Evolutionary conservation across 2,888 invertebrate genomes (phyloP), one percentile per base, ranked within the genome.

Genomic region (Formica aserva): DNA sequence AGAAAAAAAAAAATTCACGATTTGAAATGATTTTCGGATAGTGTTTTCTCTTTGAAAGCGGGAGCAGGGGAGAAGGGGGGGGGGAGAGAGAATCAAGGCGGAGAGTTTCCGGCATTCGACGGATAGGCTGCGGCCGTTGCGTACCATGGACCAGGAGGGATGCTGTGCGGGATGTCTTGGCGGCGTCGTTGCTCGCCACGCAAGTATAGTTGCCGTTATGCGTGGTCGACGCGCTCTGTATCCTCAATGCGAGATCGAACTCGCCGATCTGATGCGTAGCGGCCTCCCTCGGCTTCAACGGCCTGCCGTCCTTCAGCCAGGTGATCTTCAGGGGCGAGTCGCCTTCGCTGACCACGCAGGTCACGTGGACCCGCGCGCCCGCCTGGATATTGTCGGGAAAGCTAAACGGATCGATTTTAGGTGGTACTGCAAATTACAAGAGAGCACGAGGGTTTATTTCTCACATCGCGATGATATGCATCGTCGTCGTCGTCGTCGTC

Each of bases 241-340:
- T 96, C 93, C 95, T 95, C 85, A 96, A 94, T 13, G 95, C 93
- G 60, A 94, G 92, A 92, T 93, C 94, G 90, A 92, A 95, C 86
- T 94, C 93, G 87, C 92, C 94, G 85, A 93, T 92, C 87, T 94
- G 94, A 84, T 94, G 92, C 18, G 93, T 94, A 75, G 90, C 91
- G 15, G 92, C 92, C 57, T 93, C 93, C 82, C 95, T 94, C 77
- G 94, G 93, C 60, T 95, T 94, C 83, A 96, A 94, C 2, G 95
- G 94, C 48, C 94, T 93, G 57, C 95, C 96, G 91, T 96, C 96
- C 93, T 96, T 96, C 84, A 95, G 94, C 96, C 96, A 96, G 81
- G 94, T 94, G 86, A 96, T 95, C 89, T 93, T 95, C 83, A 96
- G 93, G 69, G 96, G 96, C 83, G 95, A 94, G 91, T 96, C 96